Evolutionary conservation across 37 sponge, comb jelly and placozoan species (phyloP).

Genomic region (Petrosia ficiformis): DNA sequence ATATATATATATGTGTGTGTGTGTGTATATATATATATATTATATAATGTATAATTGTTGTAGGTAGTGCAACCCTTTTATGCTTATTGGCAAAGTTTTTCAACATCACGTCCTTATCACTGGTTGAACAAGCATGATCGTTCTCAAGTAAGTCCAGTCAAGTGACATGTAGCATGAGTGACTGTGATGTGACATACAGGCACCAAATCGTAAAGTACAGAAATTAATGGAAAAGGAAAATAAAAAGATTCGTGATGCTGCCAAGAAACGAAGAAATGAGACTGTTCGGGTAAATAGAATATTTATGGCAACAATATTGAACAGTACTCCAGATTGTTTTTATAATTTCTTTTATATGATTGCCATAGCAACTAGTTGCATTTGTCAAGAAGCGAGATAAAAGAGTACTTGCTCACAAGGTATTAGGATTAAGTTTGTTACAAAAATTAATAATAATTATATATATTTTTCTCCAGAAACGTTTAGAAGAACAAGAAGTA

Average conservation of each 20-base stretch:
- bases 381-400: constrained; percentile 77
- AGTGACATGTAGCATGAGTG: neutral
- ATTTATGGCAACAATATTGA: neutral
- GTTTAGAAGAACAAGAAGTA: constrained; percentile 51
- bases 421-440: neutral
- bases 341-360: neutral
- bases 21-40: constrained; percentile 18
- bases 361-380: constrained; percentile 46
- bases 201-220: constrained; percentile 80
- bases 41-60: too few relatives aligned
- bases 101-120: constrained; percentile 71
- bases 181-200: constrained; percentile 18
- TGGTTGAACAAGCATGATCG: constrained; percentile 90
- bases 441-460: neutral
- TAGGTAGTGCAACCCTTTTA: constrained; percentile 78
- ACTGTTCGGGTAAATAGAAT: constrained; percentile 53
- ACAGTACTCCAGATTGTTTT: neutral
- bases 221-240: constrained; percentile 95
- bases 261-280: constrained; percentile 87
- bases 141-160: constrained; percentile 28
- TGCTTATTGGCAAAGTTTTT: constrained; percentile 94
- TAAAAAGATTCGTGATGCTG: constrained; percentile 87
- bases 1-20: constrained; percentile 17
- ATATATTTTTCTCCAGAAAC: constrained; percentile 6
- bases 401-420: constrained; percentile 59